A percentile compares a stretch with the other conserved stretches of the same genome.
These are phyloP conservation scores for Onychostruthus taczanowskii DNA, from an alignment of 2,113 vertebrate genomes.

Conservation along the genomic window DNA sequence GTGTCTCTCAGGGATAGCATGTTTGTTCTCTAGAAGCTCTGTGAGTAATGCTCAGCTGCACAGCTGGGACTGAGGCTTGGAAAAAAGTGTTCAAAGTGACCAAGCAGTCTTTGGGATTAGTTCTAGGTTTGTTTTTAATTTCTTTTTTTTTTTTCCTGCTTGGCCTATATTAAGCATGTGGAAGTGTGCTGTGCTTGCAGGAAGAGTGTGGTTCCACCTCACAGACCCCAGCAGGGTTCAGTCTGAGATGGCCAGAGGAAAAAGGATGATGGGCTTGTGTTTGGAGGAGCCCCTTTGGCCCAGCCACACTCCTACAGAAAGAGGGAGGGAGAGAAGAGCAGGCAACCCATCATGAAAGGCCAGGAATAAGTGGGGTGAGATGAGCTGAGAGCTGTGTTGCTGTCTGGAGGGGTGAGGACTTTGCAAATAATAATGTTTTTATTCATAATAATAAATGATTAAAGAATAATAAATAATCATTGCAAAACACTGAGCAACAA, in stretches of 20 bases:
- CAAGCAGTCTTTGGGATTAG: background rate
- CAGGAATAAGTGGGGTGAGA: background rate
- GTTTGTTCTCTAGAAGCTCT: background rate
- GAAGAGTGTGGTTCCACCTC: background rate
- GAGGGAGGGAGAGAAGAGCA: background rate
- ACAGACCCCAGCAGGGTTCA: background rate
- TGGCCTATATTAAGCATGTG: rapidly evolving
- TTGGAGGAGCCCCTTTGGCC: background rate
- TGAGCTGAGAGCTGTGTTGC: background rate
- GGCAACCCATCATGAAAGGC: background rate
- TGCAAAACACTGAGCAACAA: background rate
- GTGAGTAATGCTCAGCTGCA: background rate
- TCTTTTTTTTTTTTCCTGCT: background rate
- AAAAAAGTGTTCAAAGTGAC: background rate
- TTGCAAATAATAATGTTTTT: background rate
- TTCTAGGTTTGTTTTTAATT: background rate
- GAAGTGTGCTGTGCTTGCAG: background rate
- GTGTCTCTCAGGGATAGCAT: rapidly evolving
- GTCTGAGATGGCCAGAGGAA: rapidly evolving
- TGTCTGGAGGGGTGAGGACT: background rate
- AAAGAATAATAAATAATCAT: background rate
- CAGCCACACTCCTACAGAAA: background rate
- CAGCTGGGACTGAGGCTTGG: background rate
- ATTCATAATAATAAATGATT: background rate
- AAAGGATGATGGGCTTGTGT: background rate